These are phyloP conservation scores for Tridacna gigas DNA, from an alignment of 2,888 invertebrate species.

Conservation along the genomic window DNA sequence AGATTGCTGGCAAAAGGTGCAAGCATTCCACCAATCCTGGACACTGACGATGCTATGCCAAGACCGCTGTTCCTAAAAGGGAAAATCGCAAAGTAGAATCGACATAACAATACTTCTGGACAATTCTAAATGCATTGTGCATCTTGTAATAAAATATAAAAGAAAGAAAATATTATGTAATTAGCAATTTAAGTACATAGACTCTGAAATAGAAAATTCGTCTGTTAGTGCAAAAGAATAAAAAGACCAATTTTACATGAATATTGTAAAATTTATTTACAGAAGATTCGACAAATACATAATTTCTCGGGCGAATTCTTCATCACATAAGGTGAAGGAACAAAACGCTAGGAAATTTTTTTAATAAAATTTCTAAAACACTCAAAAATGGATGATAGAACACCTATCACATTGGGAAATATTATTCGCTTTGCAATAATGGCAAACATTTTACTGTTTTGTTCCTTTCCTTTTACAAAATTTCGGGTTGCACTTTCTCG, in stretches of 20 bases:
- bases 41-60: constrained; percentile 75
- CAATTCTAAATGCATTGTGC: background rate
- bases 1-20: constrained; percentile 75
- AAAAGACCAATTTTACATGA: constrained; percentile 9
- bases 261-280: constrained; percentile 15
- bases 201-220: constrained; percentile 26
- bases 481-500: background rate
- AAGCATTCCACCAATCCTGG: constrained; percentile 78
- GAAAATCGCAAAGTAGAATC: constrained; percentile 2
- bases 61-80: constrained; percentile 73
- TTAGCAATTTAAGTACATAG: background rate
- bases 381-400: too few species aligned
- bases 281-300: constrained; percentile 13
- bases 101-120: background rate
- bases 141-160: background rate
- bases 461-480: constrained; percentile 28
- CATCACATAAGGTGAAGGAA: constrained; percentile 24
- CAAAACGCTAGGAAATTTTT: constrained; percentile 2
- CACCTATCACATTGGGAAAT: too few species aligned
- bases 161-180: background rate
- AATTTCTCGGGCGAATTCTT: background rate
- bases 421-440: background rate
- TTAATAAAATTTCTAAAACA: background rate
- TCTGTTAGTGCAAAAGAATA: constrained; percentile 24
- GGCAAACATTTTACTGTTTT: background rate